Base-by-base conservation (phyloP, 2,113 vertebrate genomes). In the Cavia aperea region DNA sequence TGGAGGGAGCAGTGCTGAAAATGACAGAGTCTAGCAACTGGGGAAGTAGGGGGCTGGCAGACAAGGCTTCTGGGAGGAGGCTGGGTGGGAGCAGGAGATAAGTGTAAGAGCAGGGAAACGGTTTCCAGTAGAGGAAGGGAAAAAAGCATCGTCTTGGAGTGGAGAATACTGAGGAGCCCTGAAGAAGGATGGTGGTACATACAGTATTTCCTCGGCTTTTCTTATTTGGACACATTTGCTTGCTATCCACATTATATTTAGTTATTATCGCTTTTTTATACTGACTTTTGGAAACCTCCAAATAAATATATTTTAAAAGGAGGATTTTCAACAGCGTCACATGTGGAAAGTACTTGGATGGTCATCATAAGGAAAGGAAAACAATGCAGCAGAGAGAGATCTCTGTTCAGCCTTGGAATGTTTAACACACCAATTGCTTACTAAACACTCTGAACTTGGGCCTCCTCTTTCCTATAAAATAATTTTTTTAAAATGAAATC, bases 1-100 rank as follows among this genome's bases (percentile, higher is more conserved):
- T 77, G 92, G 92, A 94, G 36, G 29, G 91, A 95, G 60, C 87
- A 62, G 29, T 95, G 92, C 95, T 97, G 96, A 93, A 96, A 96
- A 96, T 95, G 96, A 93, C 92, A 91, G 96, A 95, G 95, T 95
- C 95, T 96, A 96, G 94, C 95, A 95, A 93, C 93, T 95, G 94
- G 90, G 56, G 49, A 89, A 72, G 62, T 33, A 43, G 93, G 54
- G 46, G 26, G 49, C 65, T 92, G 83, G 87, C 88, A 90, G 73
- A 89, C 0, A 2, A 92, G 87, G 93, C 19, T 36, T 36, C 51
- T 24, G 60, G 51, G 21, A 94, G n/a, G 82, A 85, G 31, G 70
- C 75, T 65, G 63, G 29, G 33, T 60, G 58, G 68, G 54, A 58
- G 4, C 63, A 56, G 15, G 86, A 88, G 62, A 46, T 65, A 94